Evolutionary conservation across 2,797 vertebrate species (phyloP), one percentile per base, ranked within the genome.

Genomic region (Buphagus erythrorhynchus): DNA sequence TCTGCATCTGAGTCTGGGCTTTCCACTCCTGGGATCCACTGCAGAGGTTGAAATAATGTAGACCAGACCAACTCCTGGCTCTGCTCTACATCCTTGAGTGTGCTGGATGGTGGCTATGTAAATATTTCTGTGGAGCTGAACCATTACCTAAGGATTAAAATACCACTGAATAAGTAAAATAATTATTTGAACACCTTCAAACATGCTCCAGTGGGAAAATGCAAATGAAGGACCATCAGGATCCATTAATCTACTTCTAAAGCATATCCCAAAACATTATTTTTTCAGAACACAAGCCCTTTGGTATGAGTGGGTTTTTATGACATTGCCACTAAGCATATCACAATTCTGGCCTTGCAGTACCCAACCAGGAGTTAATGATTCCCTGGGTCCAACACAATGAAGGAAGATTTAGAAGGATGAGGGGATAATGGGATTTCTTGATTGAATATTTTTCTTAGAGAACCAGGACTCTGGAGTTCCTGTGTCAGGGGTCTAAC

Each of bases 361-460:
- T 59, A 45, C 36, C 10, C 11, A 92, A 25, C 45, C 19, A 55
- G 68, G 33, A 87, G 29, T 66, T 93, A 82, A 91, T 0, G 1
- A 21, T 26, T 63, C 55, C 29, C 75, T 85, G 42, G 29, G 46
- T 95, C 54, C 52, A 91, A 51, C 42, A 15, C 57, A 79, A 1
- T 12, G 49, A 58, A 62, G 74, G 55, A 51, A 86, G 68, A 93
- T 93, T 81, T 57, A 69, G 95, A 87, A 87, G 49, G 35, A 51
- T 67, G 57, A 96, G 26, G 38, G 66, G 73, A 3, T 92, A 92
- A 89, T 52, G n/a, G 61, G 77, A 96, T 88, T 94, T 93, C 52
- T 90, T 74, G 33, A 59, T 76, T 87, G 72, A 73, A 75, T 82
- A 40, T 82, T 96, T 94, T 88, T 91, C 78, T 89, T 76, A 85